phyloP scores from a whole-genome alignment of 2,113 vertebrate genomes.

The Lepus europaeus region DNA sequence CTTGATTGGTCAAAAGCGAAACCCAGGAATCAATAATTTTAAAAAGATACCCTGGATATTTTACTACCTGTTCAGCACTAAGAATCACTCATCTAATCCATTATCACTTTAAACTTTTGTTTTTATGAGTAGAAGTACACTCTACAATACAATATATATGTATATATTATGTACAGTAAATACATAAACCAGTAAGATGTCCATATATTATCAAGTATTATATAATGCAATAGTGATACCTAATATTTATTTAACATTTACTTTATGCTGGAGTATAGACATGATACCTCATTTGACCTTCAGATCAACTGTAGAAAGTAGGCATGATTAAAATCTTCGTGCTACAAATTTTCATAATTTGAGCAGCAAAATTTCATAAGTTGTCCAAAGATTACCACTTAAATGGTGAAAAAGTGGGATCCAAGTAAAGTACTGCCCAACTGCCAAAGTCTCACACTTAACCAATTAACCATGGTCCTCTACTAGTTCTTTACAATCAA shows the following conservation, averaged over 20 bases:
- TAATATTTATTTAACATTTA: conserved; percentile 6
- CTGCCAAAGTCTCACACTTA: not conserved
- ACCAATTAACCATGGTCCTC: not conserved
- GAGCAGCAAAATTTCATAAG: not conserved
- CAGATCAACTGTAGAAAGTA: not conserved
- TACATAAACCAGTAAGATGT: too few species aligned
- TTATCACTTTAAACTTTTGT: not conserved
- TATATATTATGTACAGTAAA: too few species aligned
- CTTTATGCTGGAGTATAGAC: not conserved
- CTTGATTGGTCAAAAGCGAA: not conserved
- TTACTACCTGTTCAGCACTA: not conserved
- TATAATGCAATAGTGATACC: not conserved
- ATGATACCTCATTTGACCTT: not conserved
- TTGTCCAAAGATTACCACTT: not conserved
- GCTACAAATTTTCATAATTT: not conserved
- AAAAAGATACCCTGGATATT: not conserved
- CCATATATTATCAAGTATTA: too few species aligned
- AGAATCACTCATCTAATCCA: not conserved
- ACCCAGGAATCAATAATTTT: not conserved
- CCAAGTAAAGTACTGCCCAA: not conserved
- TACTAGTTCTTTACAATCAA: not conserved
- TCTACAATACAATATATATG: too few species aligned
- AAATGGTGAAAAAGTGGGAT: not conserved
- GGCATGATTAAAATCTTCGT: not conserved
- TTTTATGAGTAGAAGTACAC: too few species aligned